phyloP scores from a whole-genome alignment of 2,113 vertebrate genomes.

The Anoura caudifer region DNA sequence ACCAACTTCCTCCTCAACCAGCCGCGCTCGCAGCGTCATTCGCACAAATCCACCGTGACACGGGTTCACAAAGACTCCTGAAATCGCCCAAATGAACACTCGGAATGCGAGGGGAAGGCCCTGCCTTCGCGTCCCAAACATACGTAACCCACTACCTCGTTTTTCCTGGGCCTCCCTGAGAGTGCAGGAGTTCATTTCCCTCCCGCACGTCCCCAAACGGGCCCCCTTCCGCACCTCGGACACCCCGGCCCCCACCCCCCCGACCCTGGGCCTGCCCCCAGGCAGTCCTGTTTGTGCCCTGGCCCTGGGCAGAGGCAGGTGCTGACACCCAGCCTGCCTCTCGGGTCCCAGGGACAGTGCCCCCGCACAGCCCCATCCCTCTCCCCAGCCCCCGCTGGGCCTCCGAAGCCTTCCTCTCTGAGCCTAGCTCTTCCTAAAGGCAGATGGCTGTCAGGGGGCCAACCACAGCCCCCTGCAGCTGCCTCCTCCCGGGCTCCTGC shows the following conservation, averaged over 20 bases:
- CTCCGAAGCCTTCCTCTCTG: not conserved
- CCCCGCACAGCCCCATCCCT: not conserved
- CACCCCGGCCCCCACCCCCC: rapidly evolving
- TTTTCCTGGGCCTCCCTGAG: not conserved
- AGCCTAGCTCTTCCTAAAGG: not conserved
- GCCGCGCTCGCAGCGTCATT: rapidly evolving
- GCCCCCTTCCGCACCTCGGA: not conserved
- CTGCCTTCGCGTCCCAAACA: not conserved
- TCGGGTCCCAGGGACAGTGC: not conserved
- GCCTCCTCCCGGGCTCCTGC: not conserved
- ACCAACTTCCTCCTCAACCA: too few species aligned
- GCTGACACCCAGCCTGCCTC: not conserved
- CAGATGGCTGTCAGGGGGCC: not conserved
- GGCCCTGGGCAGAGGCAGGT: too few species aligned
- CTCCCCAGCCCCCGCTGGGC: not conserved
- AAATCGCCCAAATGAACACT: not conserved
- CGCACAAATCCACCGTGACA: not conserved
- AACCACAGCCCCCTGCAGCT: not conserved
- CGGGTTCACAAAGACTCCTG: not conserved
- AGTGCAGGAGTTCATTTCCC: not conserved
- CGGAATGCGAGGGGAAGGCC: not conserved
- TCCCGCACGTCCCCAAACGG: rapidly evolving
- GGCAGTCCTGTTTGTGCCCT: too few species aligned
- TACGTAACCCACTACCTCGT: too few species aligned
- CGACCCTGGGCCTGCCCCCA: too few species aligned